These are phyloP conservation scores for Nanorana parkeri DNA, from an alignment of 2,113 vertebrate genomes.

Conservation along the genomic window DNA sequence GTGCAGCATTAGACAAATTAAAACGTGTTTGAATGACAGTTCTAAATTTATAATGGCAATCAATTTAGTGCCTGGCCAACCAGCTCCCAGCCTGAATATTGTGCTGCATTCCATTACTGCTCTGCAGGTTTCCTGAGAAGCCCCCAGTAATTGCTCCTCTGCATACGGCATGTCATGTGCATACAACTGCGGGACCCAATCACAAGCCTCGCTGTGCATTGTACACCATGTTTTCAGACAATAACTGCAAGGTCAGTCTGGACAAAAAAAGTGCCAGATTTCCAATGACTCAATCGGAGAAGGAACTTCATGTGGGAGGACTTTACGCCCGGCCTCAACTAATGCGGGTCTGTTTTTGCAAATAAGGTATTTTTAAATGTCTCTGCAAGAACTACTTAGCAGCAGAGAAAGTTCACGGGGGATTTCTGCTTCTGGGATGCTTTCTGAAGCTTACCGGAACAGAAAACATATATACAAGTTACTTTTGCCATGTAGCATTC, in stretches of 20 bases:
- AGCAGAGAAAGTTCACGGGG: too few relatives aligned
- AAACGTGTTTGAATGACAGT: slow-evolving; percentile 51
- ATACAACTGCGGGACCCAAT: slow-evolving; percentile 24
- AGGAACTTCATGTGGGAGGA: neutral
- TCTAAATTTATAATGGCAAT: slow-evolving; percentile 52
- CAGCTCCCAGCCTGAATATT: slow-evolving; percentile 12
- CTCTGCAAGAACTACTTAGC: too few relatives aligned
- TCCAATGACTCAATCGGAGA: neutral
- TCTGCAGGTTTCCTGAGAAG: slow-evolving; percentile 20
- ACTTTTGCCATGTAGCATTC: too few relatives aligned
- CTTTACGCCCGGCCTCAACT: neutral
- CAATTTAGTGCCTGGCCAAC: slow-evolving; percentile 44
- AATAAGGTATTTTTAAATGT: neutral
- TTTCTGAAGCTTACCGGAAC: too few relatives aligned
- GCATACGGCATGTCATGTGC: slow-evolving; percentile 34
- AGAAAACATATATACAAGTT: too few relatives aligned
- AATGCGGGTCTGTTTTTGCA: neutral
- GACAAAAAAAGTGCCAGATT: neutral
- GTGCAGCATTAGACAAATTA: slow-evolving; percentile 54
- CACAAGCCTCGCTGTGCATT: slow-evolving; percentile 10
- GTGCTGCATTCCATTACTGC: slow-evolving; percentile 48
- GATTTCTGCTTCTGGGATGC: too few relatives aligned
- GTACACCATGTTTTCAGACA: slow-evolving; percentile 17
- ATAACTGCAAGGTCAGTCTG: slow-evolving; percentile 53
- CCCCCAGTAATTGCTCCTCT: slow-evolving; percentile 12